phyloP scores from a whole-genome alignment of 2,888 invertebrate species.

The Netelia fuscicornis region DNA sequence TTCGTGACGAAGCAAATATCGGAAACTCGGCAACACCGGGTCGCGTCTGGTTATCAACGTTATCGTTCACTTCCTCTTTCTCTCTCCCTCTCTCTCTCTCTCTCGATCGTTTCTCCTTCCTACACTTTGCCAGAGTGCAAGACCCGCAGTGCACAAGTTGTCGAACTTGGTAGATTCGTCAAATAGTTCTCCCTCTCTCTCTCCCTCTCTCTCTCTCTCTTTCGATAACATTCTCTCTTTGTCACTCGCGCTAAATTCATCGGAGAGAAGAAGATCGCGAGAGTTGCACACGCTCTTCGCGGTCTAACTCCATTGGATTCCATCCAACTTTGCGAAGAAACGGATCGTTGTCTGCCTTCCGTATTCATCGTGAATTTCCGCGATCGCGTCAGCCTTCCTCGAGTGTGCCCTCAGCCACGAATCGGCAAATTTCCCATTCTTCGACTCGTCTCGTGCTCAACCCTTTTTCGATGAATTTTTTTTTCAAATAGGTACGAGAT shows the following conservation, averaged over 20 bases:
- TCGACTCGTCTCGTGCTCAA: not conserved
- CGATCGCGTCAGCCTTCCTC: constrained; percentile 35
- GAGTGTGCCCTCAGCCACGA: constrained; percentile 21
- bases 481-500: constrained; percentile 27
- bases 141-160: constrained; percentile 74
- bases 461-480: constrained; percentile 9
- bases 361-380: constrained; percentile 42
- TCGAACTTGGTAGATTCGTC: constrained; percentile 76
- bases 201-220: constrained; percentile 35
- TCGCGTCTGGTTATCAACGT: constrained; percentile 70
- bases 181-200: constrained; percentile 69
- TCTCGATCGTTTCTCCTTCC: not conserved
- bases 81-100: not conserved
- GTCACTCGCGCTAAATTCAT: not conserved
- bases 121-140: constrained; percentile 37
- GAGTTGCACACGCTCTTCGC: constrained; percentile 47
- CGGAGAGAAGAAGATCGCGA: constrained; percentile 24
- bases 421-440: constrained; percentile 22
- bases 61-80: constrained; percentile 63
- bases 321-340: constrained; percentile 73
- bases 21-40: constrained; percentile 51
- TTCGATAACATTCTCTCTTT: constrained; percentile 12
- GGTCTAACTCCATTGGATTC: constrained; percentile 74
- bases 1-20: constrained; percentile 8
- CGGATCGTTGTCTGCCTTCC: constrained; percentile 70